Base-by-base conservation (phyloP, 2,797 vertebrate species). In the Alca torda region DNA sequence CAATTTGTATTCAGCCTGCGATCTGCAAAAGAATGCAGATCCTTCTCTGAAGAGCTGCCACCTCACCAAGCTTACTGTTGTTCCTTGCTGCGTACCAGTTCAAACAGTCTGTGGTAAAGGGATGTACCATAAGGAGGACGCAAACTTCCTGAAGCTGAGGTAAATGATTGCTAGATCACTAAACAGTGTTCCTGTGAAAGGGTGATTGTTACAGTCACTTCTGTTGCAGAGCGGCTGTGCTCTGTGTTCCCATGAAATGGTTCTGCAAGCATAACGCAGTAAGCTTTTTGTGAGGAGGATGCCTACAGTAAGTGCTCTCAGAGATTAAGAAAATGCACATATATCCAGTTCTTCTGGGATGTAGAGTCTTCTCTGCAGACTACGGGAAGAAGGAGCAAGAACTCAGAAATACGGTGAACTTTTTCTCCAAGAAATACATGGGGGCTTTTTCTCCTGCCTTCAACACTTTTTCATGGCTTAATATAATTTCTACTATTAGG, bases 91-190 rank as follows among this genome's bases (percentile, higher is more conserved):
- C 54, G 0, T 91, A 94, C 90, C 85, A 74, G 53, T 85, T 87
- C 78, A 53, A 93, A 59, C 64, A 90, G 88, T 50, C 65, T 81
- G 78, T 39, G 81, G 84, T 72, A 65, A 79, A 61, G 51, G 89
- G 95, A 95, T 75, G 91, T 59, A 65, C 60, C 56, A 10, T 17
- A 46, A 68, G 73, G 63, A 95, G 30, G 51, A 89, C 0, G 0
- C 79, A 73, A n/a, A 81, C 89, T 92, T 96, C 95, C 94, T 93
- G 84, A 75, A 95, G 33, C n/a, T 33, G 37, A 93, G 69, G 92
- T 95, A 95, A 96, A 97, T 89, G 82, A 97, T 89, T 94, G 84
- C 78, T 87, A 89, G 84, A 75, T 35, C 57, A 65, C 4, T 4
- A 45, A 89, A 63, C 37, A 11, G 26, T 93, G 54, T 43, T 0